Percentiles rank a stretch among this genome's conserved stretches.
Conservation (phyloP, 2,888 invertebrate species). For the Caenorhabditis sp. region DNA sequence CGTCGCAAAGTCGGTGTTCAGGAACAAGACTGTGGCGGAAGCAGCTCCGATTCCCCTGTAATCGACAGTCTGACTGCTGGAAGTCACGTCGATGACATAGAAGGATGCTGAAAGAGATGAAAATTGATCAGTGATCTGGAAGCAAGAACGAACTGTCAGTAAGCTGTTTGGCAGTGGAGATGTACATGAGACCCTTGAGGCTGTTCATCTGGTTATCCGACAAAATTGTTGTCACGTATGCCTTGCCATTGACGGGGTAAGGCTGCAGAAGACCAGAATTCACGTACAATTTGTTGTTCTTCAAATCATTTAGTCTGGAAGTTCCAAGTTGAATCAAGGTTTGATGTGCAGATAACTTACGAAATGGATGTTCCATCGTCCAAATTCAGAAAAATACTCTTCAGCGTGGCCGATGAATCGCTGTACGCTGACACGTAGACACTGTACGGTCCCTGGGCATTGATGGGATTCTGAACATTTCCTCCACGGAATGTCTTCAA, state of each 20-base stretch:
- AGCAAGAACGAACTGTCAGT: slow-evolving; percentile 8
- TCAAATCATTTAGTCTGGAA: slow-evolving; percentile 23
- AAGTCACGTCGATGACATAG: slow-evolving; percentile 17
- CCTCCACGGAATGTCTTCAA: slow-evolving; percentile 29
- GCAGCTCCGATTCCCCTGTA: background rate
- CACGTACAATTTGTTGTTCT: background rate
- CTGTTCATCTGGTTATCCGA: slow-evolving; percentile 5
- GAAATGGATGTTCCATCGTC: slow-evolving; percentile 3
- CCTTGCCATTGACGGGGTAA: background rate
- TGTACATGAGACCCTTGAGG: slow-evolving; percentile 27
- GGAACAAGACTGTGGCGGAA: slow-evolving; percentile 23
- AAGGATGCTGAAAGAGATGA: slow-evolving; percentile 25
- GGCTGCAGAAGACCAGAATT: slow-evolving; percentile 16
- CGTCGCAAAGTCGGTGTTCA: slow-evolving; percentile 21
- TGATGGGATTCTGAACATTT: background rate
- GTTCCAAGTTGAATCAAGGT: too few relatives aligned
- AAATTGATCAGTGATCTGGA: too few relatives aligned
- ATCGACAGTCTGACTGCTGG: slow-evolving; percentile 6
- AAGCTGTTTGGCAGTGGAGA: background rate
- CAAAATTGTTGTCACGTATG: slow-evolving; percentile 15
- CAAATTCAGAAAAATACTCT: background rate
- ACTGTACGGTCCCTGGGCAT: background rate
- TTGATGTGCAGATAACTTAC: slow-evolving; percentile 27
- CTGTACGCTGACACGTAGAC: slow-evolving; percentile 26
- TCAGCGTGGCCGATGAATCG: background rate